These are phyloP conservation scores for Eulithis testata DNA, from an alignment of 2,888 invertebrate species.

Conservation along the genomic window DNA sequence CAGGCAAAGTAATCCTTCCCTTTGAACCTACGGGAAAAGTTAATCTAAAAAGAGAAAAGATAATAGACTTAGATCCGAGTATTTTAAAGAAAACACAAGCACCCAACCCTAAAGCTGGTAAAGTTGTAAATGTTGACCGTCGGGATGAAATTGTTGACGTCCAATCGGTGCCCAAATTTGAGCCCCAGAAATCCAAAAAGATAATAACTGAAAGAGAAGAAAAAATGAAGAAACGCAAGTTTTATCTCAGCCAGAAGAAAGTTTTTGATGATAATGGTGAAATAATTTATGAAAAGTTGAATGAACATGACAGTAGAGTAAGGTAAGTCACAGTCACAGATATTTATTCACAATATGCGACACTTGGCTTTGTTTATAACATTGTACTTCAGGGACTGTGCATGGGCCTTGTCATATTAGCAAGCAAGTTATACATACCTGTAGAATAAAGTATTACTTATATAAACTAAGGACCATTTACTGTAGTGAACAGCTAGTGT, in stretches of 20 bases:
- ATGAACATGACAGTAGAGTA: slow-evolving; percentile 85
- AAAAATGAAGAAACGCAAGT: slow-evolving; percentile 61
- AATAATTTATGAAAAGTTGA: slow-evolving; percentile 85
- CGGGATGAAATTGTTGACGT: slow-evolving; percentile 25
- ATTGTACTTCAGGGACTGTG: too few species aligned
- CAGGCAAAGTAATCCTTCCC: slow-evolving; percentile 79
- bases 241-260: slow-evolving; percentile 70
- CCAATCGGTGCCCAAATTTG: slow-evolving; percentile 13
- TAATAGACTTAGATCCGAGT: slow-evolving; percentile 65
- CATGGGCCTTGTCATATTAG: too few species aligned
- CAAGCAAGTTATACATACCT: too few species aligned
- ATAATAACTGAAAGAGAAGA: slow-evolving; percentile 63
- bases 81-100: slow-evolving; percentile 45
- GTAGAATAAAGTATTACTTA: too few species aligned
- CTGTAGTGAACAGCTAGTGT: too few species aligned
- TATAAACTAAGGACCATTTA: too few species aligned
- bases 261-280: slow-evolving; percentile 82
- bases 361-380: too few species aligned
- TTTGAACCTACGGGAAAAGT: slow-evolving; percentile 62
- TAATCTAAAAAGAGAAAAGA: slow-evolving; percentile 68
- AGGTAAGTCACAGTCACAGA: slow-evolving; percentile 59
- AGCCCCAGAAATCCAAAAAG: slow-evolving; percentile 47
- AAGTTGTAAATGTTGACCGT: slow-evolving; percentile 33
- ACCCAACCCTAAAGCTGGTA: slow-evolving; percentile 19
- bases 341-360: too few species aligned